These are phyloP conservation scores for Alca torda DNA, from an alignment of 2,797 vertebrate genomes.

Conservation along the genomic window DNA sequence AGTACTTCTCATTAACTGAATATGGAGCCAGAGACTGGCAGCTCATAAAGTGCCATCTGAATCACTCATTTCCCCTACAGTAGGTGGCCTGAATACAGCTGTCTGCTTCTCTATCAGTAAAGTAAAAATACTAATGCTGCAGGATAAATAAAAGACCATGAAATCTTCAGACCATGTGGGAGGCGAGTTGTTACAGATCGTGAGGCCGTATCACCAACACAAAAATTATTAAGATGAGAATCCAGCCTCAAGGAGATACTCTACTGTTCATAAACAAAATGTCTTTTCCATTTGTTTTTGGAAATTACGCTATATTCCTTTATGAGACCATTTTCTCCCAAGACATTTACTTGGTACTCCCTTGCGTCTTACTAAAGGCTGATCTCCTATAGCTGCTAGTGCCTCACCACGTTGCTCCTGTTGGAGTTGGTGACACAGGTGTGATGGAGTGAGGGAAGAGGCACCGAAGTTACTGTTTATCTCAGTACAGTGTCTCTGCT, in stretches of 20 bases:
- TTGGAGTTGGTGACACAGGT: neutral
- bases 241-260: neutral
- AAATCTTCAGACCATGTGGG: neutral
- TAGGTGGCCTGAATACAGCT: conserved; percentile 3
- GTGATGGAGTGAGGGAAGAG: neutral
- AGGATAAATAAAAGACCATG: neutral
- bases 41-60: conserved; percentile 3
- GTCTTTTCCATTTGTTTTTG: neutral
- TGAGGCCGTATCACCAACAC: neutral
- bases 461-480: neutral
- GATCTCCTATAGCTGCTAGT: neutral
- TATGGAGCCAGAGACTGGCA: neutral
- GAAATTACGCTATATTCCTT: neutral
- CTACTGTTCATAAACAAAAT: neutral
- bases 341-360: neutral
- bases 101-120: neutral
- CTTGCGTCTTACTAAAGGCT: neutral
- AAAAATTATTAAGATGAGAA: neutral
- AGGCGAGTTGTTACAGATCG: neutral
- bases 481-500: neutral
- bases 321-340: neutral
- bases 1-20: neutral
- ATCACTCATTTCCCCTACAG: neutral
- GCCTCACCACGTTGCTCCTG: neutral
- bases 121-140: conserved; percentile 1